A percentile compares a stretch with the other conserved stretches of the same genome.
phyloP scores from a whole-genome alignment of 1,140 invertebrate species.

The Pollicipes pollicipes region DNA sequence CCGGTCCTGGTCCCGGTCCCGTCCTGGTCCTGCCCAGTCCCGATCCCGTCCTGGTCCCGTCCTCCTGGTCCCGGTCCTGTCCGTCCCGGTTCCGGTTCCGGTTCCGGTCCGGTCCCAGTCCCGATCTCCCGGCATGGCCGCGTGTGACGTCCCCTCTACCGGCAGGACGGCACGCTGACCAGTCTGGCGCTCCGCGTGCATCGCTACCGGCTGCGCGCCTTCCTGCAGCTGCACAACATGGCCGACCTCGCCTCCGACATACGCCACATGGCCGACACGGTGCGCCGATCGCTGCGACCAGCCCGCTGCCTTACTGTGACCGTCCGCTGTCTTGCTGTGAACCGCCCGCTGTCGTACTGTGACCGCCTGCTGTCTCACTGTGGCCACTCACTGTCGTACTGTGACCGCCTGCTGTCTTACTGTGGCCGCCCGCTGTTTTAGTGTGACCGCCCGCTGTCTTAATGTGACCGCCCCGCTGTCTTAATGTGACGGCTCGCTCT shows the following conservation, averaged over 20 bases:
- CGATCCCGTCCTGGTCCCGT: too few relatives aligned
- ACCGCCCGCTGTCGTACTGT: not conserved
- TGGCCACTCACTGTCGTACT: slow-evolving; percentile 14
- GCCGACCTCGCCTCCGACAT: not conserved
- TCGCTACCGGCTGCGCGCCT: not conserved
- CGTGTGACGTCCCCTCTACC: too few relatives aligned
- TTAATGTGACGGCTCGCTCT: too few relatives aligned
- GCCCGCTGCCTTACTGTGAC: not conserved
- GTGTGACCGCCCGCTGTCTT: too few relatives aligned
- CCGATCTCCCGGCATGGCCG: too few relatives aligned
- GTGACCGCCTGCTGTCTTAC: slow-evolving; percentile 6
- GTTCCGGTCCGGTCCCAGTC: not conserved
- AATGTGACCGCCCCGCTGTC: too few relatives aligned
- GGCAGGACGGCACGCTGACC: not conserved
- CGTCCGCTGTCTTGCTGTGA: not conserved
- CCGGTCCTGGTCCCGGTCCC: too few relatives aligned
- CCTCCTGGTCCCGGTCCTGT: too few relatives aligned
- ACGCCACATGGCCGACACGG: not conserved
- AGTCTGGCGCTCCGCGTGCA: not conserved
- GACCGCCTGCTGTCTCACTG: too few relatives aligned
- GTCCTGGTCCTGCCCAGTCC: too few relatives aligned
- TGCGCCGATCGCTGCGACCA: not conserved
- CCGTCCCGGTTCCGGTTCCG: too few relatives aligned
- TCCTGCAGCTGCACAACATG: not conserved
- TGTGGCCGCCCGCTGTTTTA: too few relatives aligned